phyloP scores from a whole-genome alignment of 2,797 vertebrate genomes.

The Liparis tanakae region DNA sequence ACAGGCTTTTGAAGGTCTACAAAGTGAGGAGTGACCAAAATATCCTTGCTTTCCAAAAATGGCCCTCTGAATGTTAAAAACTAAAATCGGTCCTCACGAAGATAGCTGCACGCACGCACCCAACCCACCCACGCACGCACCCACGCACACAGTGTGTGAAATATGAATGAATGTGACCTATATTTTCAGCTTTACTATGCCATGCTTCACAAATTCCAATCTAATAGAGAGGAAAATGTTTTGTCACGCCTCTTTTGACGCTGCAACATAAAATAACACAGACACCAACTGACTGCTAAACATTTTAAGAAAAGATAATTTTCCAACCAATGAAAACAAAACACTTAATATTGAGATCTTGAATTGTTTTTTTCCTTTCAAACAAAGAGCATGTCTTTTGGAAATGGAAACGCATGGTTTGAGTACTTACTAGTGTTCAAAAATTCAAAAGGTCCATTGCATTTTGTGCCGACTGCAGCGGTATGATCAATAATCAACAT shows the following conservation, averaged over 20 bases:
- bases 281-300: constrained; percentile 3
- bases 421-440: neutral
- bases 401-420: neutral
- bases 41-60: neutral
- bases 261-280: neutral
- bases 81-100: neutral
- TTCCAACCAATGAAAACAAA: neutral
- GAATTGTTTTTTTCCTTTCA: neutral
- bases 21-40: neutral
- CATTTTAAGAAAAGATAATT: neutral
- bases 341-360: neutral
- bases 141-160: constrained; percentile 35
- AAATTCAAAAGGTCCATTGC: neutral
- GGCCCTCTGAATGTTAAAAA: neutral
- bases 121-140: too few relatives aligned
- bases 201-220: constrained; percentile 35
- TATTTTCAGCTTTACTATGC: constrained; percentile 51
- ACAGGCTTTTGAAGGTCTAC: neutral
- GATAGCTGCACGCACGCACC: neutral
- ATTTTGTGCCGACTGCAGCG: neutral
- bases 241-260: neutral
- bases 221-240: constrained; percentile 43
- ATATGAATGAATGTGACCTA: constrained; percentile 71
- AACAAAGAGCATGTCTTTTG: neutral
- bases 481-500: neutral